A percentile compares a stretch with the other conserved stretches of the same genome.
Conservation (phyloP, 2,797 vertebrate species). For the Peromyscus attwateri region DNA sequence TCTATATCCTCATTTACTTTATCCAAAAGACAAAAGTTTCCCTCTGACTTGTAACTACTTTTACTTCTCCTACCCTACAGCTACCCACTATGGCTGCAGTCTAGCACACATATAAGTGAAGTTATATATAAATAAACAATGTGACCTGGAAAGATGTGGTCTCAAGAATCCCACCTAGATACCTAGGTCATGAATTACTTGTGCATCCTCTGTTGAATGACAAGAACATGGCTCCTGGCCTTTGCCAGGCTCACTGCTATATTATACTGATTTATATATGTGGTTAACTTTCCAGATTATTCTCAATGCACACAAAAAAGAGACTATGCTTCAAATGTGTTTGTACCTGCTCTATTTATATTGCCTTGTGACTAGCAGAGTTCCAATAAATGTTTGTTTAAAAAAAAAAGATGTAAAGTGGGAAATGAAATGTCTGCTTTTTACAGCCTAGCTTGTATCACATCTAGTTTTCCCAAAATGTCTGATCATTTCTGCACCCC, state of each 20-base stretch:
- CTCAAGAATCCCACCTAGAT: background rate
- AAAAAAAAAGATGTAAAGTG: conserved; percentile 45
- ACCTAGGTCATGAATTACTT: conserved; percentile 11
- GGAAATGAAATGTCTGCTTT: background rate
- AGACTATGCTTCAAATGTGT: background rate
- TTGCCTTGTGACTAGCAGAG: background rate
- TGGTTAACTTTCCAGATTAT: background rate
- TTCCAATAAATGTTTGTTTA: conserved; percentile 48
- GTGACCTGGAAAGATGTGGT: background rate
- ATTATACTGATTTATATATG: conserved; percentile 15
- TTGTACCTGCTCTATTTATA: background rate
- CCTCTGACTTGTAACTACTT: too few relatives aligned
- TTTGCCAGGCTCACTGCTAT: background rate
- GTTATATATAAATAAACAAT: background rate
- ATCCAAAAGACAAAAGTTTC: too few relatives aligned
- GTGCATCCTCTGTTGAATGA: background rate
- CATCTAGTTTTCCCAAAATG: background rate
- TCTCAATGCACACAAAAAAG: background rate
- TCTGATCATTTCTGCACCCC: background rate
- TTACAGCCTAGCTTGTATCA: conserved; percentile 30
- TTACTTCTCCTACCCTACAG: too few relatives aligned
- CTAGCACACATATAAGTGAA: background rate
- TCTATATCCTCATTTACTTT: too few relatives aligned
- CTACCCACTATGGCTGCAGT: too few relatives aligned
- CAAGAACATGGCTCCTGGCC: background rate